phyloP scores from a whole-genome alignment of 2,797 vertebrate genomes.

The Hozukius guyotensis region DNA sequence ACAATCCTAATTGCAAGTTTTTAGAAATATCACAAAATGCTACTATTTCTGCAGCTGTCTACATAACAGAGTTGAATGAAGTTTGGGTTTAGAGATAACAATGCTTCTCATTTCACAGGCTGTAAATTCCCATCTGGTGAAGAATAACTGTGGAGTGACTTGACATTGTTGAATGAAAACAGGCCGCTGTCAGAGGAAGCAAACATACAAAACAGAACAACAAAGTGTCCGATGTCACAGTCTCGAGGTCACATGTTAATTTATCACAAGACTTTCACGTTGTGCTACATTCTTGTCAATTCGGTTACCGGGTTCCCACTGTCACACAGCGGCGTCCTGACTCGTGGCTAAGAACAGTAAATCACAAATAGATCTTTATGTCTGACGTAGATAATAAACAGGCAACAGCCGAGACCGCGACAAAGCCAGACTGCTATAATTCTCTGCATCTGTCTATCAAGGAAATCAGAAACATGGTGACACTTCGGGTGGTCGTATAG shows the following conservation, averaged over 20 bases:
- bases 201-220: slow-evolving; percentile 5
- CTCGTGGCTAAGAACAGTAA: background rate
- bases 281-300: background rate
- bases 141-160: slow-evolving; percentile 10
- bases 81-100: background rate
- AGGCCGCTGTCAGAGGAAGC: background rate
- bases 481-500: background rate
- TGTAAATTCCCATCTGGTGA: slow-evolving; percentile 1
- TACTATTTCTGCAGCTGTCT: background rate
- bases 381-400: background rate
- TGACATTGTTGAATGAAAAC: slow-evolving; percentile 40
- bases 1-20: background rate
- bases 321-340: background rate
- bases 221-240: background rate
- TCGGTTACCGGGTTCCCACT: background rate
- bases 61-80: background rate
- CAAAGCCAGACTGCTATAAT: background rate
- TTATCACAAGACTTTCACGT: slow-evolving; percentile 6
- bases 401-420: background rate
- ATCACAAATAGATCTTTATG: background rate
- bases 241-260: slow-evolving; percentile 6
- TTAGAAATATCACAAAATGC: background rate
- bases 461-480: background rate
- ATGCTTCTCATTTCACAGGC: background rate
- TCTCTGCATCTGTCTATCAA: background rate